Base-by-base conservation (phyloP, 1,140 invertebrate genomes). In the Drosophila sproati region DNA sequence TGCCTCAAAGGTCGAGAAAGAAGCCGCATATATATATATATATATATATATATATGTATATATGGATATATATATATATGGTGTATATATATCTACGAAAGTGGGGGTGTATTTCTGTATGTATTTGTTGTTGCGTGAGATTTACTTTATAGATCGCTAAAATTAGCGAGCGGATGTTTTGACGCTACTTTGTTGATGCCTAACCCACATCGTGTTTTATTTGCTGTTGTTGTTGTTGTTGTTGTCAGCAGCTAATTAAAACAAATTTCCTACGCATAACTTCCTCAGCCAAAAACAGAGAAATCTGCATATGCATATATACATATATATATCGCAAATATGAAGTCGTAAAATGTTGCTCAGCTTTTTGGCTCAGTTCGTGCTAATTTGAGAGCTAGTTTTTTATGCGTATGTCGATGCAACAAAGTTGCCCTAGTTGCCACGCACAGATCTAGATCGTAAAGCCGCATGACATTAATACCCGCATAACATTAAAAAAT, bases 211-310 rank as follows among this genome's bases (percentile, higher is more conserved):
- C 68, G 50, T 64, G 55, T 28, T 41, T 56, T 37, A 62, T 39
- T 52, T 63, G 45, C 10, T 51, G 54, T 31, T 56, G 55, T 55
- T 77, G 66, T 35, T 73, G 47, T 66, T 47, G 72, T 48, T 82
- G 80, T 83, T 87, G 83, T 87, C 83, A 88, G 83, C 83, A 88
- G 83, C 83, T 88, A 87, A 87, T 87, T 87, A 87, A 87, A 87
- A 80, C 73, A 73, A 74, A 88, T 87, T 83, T 87, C 77, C 80
- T 83, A 88, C 75, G 73, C 85, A 87, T 83, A 80, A 88, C 83
- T 87, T 88, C 83, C 83, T 83, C 83, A 70, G 75, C 63, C 10
- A 10, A 75, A 20, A 20, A 50, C 71, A 52, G 54, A 62, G 52
- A 20, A 73, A 66, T 78, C 64, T 79, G 63, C 77, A 77, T 73